Percentiles rank a stretch among this genome's conserved stretches.
These are phyloP conservation scores for Anableps anableps DNA, from an alignment of 2,797 vertebrate species.

Conservation along the genomic window DNA sequence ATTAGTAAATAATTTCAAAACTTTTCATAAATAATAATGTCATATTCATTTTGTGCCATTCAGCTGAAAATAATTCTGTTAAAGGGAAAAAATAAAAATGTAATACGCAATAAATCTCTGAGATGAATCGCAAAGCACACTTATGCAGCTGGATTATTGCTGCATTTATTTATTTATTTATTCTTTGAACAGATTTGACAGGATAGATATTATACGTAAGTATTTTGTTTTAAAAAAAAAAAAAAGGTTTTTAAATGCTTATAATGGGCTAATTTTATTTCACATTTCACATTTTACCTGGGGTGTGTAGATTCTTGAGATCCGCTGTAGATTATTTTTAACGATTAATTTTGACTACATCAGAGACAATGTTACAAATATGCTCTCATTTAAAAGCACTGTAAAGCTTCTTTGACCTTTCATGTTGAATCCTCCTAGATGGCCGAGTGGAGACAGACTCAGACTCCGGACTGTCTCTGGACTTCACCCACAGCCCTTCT, in stretches of 20 bases:
- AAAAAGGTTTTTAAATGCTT: neutral
- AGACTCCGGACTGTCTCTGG: slow-evolving; percentile 94
- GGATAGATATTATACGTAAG: neutral
- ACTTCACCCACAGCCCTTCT: slow-evolving; percentile 89
- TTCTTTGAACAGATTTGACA: neutral
- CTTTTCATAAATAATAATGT: neutral
- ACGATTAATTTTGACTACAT: neutral
- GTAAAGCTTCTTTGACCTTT: neutral
- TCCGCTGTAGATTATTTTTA: neutral
- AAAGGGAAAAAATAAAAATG: neutral
- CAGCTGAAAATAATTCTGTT: neutral
- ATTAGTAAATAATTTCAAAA: no score
- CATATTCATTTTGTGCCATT: neutral
- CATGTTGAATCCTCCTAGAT: slow-evolving; percentile 42
- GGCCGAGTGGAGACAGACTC: slow-evolving; percentile 86
- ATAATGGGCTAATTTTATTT: neutral
- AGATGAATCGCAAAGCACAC: neutral
- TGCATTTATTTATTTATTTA: neutral
- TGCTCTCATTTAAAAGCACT: neutral
- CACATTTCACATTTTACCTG: neutral
- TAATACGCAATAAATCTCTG: no score
- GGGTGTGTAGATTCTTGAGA: neutral
- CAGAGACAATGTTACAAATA: neutral
- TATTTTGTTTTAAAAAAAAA: no score
- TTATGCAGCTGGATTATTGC: neutral